A percentile compares a stretch with the other conserved stretches of the same genome.
phyloP scores from a whole-genome alignment of 2,113 vertebrate genomes.

The Nesoenas mayeri region DNA sequence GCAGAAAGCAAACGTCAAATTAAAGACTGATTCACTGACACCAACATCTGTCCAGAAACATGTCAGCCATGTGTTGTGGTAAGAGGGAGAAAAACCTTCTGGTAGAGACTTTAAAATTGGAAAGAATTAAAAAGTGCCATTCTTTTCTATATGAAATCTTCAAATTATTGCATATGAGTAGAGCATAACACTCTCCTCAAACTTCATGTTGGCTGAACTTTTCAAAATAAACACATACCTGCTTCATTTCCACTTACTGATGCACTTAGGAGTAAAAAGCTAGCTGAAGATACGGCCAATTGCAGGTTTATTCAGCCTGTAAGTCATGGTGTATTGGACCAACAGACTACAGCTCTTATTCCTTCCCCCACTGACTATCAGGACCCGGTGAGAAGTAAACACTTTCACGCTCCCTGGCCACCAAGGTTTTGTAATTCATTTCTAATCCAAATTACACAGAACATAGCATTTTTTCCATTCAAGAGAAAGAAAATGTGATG shows the following conservation, averaged over 20 bases:
- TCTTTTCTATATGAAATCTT: neutral
- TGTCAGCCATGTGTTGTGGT: neutral
- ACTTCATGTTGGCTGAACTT: neutral
- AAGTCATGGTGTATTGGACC: neutral
- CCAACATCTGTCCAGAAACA: constrained; percentile 12
- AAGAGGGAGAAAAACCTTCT: constrained; percentile 34
- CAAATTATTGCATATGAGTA: neutral
- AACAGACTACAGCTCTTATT: neutral
- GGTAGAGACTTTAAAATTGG: neutral
- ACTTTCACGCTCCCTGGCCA: neutral
- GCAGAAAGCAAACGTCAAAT: constrained; percentile 22
- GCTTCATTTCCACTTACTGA: neutral
- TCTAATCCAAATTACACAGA: neutral
- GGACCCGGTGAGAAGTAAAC: neutral
- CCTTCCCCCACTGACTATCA: neutral
- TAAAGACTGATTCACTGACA: neutral
- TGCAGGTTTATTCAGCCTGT: constrained; percentile 39
- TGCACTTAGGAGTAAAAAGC: neutral
- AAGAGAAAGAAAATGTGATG: neutral
- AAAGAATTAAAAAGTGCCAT: neutral
- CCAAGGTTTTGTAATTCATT: neutral
- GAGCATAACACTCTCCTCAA: neutral
- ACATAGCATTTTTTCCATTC: neutral
- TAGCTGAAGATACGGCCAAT: neutral
- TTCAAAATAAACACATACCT: constrained; percentile 13